Percentiles rank a stretch among this genome's conserved stretches.
These are phyloP conservation scores for Colossoma macropomum DNA, from an alignment of 2,113 vertebrate species.

Conservation along the genomic window DNA sequence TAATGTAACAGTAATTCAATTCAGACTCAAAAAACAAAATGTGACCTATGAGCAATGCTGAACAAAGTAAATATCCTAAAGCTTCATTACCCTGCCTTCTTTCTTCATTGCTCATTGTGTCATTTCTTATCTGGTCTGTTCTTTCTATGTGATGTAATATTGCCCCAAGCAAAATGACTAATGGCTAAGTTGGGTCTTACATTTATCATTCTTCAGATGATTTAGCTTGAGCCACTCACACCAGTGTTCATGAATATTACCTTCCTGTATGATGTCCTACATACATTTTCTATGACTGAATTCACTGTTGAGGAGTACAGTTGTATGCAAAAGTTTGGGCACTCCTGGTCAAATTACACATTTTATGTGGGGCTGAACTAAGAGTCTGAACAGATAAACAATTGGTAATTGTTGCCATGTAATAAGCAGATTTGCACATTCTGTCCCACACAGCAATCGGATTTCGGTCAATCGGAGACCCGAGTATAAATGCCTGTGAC, in stretches of 20 bases:
- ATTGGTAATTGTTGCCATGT: too few species aligned
- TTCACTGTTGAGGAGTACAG: too few species aligned
- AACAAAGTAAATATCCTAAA: background rate
- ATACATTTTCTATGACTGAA: background rate
- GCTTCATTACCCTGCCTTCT: background rate
- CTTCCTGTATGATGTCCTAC: background rate
- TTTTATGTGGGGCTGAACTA: too few species aligned
- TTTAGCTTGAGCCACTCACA: background rate
- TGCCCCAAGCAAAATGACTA: background rate
- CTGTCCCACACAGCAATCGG: too few species aligned
- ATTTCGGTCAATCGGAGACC: too few species aligned
- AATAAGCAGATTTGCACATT: too few species aligned
- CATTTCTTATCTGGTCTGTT: background rate
- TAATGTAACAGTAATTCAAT: too few species aligned
- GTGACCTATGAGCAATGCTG: background rate
- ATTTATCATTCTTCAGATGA: slow-evolving; percentile 5
- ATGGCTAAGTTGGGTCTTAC: background rate
- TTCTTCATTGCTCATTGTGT: background rate
- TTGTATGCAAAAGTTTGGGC: too few species aligned
- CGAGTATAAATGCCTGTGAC: too few species aligned
- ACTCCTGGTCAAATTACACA: too few species aligned
- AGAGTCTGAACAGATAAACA: too few species aligned
- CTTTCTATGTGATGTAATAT: background rate
- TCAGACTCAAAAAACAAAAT: background rate
- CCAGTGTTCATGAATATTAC: background rate